Evolutionary conservation across 2,888 invertebrate species (phyloP).

Genomic region (Drosophila monieri): DNA sequence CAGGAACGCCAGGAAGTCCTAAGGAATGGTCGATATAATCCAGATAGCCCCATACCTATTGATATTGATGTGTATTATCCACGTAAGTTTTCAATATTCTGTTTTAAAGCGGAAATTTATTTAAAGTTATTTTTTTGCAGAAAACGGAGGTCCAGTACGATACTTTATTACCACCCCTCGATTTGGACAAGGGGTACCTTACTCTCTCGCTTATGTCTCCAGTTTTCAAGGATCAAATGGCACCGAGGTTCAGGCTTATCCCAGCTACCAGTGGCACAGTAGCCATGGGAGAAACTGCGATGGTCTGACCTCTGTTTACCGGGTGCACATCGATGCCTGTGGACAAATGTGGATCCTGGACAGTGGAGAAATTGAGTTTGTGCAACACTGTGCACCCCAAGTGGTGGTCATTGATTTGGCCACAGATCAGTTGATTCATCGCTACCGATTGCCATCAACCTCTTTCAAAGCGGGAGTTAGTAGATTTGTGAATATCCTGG

Average conservation of each 20-base stretch:
- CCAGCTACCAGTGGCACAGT: conserved; percentile 87
- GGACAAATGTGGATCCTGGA: conserved; percentile 88
- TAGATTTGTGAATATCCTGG: conserved; percentile 81
- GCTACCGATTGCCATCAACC: conserved; percentile 71
- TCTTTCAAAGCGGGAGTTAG: conserved; percentile 69
- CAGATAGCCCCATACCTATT: conserved; percentile 87
- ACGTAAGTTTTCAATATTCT: conserved; percentile 42
- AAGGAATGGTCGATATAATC: conserved; percentile 85
- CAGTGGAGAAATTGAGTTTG: conserved; percentile 86
- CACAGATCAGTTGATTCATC: conserved; percentile 85
- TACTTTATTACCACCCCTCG: conserved; percentile 90
- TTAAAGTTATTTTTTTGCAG: conserved; percentile 6
- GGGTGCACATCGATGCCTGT: conserved; percentile 88
- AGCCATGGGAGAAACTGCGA: conserved; percentile 86
- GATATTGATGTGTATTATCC: conserved; percentile 72
- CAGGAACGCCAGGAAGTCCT: conserved; percentile 84
- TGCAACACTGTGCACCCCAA: conserved; percentile 88
- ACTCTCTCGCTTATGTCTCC: conserved; percentile 88
- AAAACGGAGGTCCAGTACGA: conserved; percentile 14
- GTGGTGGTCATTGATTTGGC: conserved; percentile 88
- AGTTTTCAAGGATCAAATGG: conserved; percentile 81
- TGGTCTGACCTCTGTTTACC: conserved; percentile 89
- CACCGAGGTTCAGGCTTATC: conserved; percentile 86
- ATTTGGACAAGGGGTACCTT: conserved; percentile 89
- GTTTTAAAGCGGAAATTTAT: background rate